Percentiles rank a stretch among this genome's conserved stretches.
phyloP scores from a whole-genome alignment of 2,113 vertebrate genomes.

The Oryctolagus cuniculus region DNA sequence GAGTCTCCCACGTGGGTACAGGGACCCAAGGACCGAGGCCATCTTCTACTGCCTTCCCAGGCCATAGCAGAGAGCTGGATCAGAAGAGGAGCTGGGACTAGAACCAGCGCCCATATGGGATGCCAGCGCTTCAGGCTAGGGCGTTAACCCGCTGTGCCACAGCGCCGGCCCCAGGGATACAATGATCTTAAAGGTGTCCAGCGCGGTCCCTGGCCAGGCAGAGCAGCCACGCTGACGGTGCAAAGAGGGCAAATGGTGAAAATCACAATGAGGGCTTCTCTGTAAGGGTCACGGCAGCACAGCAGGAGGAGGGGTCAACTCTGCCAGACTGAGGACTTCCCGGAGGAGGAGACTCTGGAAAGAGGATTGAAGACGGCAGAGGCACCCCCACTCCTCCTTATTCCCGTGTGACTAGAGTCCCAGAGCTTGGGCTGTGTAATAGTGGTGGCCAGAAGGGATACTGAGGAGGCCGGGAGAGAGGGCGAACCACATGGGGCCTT shows the following conservation, averaged over 20 bases:
- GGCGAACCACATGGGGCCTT: neutral
- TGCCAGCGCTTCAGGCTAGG: no score
- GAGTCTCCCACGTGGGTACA: no score
- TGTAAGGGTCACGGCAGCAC: neutral
- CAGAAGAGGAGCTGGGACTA: no score
- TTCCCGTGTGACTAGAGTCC: neutral
- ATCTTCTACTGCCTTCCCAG: no score
- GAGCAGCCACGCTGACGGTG: neutral
- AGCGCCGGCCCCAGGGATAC: no score
- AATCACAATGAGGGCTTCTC: neutral
- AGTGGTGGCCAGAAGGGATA: neutral
- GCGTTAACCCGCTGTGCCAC: no score
- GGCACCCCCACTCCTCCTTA: neutral
- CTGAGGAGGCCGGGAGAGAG: neutral
- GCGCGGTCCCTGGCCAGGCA: neutral
- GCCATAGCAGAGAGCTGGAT: no score
- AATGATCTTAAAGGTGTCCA: neutral
- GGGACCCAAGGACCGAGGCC: no score
- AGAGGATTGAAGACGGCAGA: constrained; percentile 28
- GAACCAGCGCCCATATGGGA: no score
- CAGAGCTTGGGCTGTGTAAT: neutral
- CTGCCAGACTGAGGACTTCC: neutral
- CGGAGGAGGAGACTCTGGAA: neutral
- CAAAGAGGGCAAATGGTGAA: neutral
- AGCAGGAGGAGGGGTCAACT: neutral